Percentiles rank a stretch among this genome's conserved stretches.
Evolutionary conservation across 2,888 invertebrate genomes (phyloP).

Genomic region (Hipparchia semele): DNA sequence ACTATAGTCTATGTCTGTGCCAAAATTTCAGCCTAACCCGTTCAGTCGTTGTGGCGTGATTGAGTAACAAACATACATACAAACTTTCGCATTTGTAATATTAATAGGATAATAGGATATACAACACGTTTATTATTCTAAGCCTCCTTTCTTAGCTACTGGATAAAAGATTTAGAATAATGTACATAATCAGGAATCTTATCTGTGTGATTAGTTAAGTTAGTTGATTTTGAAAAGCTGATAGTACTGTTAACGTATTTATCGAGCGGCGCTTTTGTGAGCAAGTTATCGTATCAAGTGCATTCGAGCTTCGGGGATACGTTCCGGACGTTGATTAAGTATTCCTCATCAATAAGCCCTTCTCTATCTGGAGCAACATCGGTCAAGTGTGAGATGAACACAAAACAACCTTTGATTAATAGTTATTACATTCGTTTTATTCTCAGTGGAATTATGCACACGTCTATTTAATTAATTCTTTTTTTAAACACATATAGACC

Average conservation of each 20-base stretch:
- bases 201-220: background rate
- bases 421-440: constrained; percentile 6
- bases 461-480: background rate
- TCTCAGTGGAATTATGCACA: background rate
- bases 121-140: too few relatives aligned
- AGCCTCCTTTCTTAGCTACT: too few relatives aligned
- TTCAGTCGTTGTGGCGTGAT: too few relatives aligned
- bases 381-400: constrained; percentile 36
- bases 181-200: background rate
- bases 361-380: constrained; percentile 52
- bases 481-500: too few relatives aligned
- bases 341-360: constrained; percentile 68
- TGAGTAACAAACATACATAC: too few relatives aligned
- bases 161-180: background rate
- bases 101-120: too few relatives aligned
- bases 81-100: too few relatives aligned
- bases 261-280: constrained; percentile 17
- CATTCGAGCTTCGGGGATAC: constrained; percentile 38
- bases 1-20: too few relatives aligned
- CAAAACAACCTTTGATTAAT: constrained; percentile 27
- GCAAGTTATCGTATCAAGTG: constrained; percentile 34
- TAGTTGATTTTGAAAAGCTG: background rate
- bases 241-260: constrained; percentile 6
- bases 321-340: constrained; percentile 70
- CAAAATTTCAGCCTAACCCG: too few relatives aligned